Evolutionary conservation across 1,140 invertebrate species (phyloP).

Genomic region (Conus betulinus): DNA sequence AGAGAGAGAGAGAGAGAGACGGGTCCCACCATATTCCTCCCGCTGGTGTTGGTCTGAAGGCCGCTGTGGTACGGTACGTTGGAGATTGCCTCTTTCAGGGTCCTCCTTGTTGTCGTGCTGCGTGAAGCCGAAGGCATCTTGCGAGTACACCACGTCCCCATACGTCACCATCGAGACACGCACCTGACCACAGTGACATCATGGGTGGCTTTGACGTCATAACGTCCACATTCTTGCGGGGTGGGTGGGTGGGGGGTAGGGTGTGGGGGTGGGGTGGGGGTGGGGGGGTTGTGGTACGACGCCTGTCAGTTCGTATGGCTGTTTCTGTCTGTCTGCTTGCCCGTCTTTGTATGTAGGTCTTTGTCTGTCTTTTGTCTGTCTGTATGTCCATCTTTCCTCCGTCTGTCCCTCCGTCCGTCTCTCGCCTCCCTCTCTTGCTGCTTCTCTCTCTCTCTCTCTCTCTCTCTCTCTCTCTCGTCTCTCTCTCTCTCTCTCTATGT

Average conservation of each 20-base stretch:
- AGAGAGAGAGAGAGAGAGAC: background rate
- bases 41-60: constrained; percentile 51
- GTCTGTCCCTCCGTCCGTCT: background rate
- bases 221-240: constrained; percentile 35
- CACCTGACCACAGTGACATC: constrained; percentile 9
- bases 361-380: no score
- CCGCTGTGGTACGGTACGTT: background rate
- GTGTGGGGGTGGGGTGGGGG: no score
- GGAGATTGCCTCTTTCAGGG: background rate
- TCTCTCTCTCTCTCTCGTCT: background rate
- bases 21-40: constrained; percentile 58
- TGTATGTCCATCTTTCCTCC: background rate
- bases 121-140: constrained; percentile 16
- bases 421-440: background rate
- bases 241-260: no score
- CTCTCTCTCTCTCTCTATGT: background rate
- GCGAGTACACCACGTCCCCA: constrained; percentile 24
- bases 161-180: constrained; percentile 41
- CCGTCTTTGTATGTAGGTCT: no score
- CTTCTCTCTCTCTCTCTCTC: background rate
- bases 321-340: background rate
- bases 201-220: constrained; percentile 11
- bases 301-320: background rate
- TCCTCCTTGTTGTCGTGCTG: constrained; percentile 6
- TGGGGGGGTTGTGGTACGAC: background rate